Evolutionary conservation across 2,113 vertebrate species (phyloP), one percentile per base, ranked within the genome.

Genomic region (Cygnus atratus): DNA sequence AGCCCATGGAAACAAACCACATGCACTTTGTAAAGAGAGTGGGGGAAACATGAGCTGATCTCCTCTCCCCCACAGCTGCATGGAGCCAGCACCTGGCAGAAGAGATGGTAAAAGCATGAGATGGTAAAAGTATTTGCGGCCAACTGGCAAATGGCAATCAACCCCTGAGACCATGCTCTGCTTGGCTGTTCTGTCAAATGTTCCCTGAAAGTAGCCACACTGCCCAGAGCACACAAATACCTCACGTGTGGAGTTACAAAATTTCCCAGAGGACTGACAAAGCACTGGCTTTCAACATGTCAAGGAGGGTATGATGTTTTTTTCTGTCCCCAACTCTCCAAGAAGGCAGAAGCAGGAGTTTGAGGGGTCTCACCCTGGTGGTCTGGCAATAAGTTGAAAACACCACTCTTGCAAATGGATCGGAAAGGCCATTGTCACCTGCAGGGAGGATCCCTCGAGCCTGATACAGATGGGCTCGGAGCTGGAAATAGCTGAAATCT

Each of bases 381-480:
- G 98, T 97, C 95, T 99, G 99, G 95, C 99, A 99, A 65, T 99
- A 98, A 16, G 98, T 99, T 11, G 98, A 99, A 97, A 99, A 99
- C 63, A 99, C 94, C 35, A 99, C 98, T 89, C 95, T 98, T 8
- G 97, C 98, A 67, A 99, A 99, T 11, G 99, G 99, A 95, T 99
- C 98, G 2, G 99, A 99, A 84, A 99, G 98, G 67, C 99, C 99
- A 18, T 98, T 98, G 76, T 99, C 98, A 83, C 99, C 98, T 8
- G 99, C 99, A 41, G 99, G 98, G 73, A 99, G 94, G 83, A 99
- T 97, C 19, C 99, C 98, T 62, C 98, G 98, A 10, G 98, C 99
- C 97, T 99, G 99, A 96, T 99, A 99, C 62, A 99, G 57, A 92
- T 99, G 99, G 81, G 99, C 99, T 81, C 98, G 97, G 21, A 99